Conservation (phyloP, 2,888 invertebrate genomes). For the Agonopterix alstromeriana region DNA sequence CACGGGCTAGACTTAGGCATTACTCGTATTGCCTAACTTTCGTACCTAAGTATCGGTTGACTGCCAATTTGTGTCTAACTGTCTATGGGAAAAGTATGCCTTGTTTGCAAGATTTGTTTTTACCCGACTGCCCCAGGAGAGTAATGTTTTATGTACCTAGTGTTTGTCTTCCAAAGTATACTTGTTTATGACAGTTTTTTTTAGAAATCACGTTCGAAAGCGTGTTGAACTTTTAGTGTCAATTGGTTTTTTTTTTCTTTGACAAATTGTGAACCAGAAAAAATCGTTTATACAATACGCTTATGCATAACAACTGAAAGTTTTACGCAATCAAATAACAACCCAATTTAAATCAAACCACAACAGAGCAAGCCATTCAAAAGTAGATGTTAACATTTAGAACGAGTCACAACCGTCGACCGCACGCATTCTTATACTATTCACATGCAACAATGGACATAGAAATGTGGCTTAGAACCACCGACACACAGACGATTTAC, state of each 20-base stretch:
- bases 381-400: slow-evolving; percentile 11
- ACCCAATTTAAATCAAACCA: not conserved
- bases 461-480: slow-evolving; percentile 67
- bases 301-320: not conserved
- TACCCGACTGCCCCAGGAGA: no score
- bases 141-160: no score
- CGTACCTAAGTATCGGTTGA: slow-evolving; percentile 3
- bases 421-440: slow-evolving; percentile 14
- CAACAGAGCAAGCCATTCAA: not conserved
- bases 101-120: no score
- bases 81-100: no score
- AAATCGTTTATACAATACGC: not conserved
- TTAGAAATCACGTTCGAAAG: no score
- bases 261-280: no score
- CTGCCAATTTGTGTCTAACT: not conserved
- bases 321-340: no score
- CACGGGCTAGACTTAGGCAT: slow-evolving; percentile 30
- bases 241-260: no score
- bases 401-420: slow-evolving; percentile 9
- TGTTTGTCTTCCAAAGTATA: no score
- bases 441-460: slow-evolving; percentile 47
- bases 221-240: no score
- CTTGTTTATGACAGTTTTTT: no score
- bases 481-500: slow-evolving; percentile 10
- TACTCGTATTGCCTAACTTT: slow-evolving; percentile 33